Evolutionary conservation across 2,888 invertebrate genomes (phyloP).

Genomic region (Drosophila phalerata): DNA sequence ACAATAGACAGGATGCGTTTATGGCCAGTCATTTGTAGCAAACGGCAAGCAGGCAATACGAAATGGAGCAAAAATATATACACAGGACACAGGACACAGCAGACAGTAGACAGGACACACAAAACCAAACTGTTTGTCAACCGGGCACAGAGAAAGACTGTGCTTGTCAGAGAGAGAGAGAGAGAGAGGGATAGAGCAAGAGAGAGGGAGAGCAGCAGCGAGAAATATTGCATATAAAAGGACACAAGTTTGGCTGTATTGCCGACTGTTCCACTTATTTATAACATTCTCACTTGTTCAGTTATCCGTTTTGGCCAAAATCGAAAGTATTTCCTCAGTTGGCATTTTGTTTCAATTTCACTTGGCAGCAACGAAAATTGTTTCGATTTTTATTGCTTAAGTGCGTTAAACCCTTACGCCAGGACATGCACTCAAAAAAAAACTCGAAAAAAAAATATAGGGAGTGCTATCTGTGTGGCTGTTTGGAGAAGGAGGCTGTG

Average conservation of each 20-base stretch:
- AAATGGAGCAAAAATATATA: slow-evolving; percentile 24
- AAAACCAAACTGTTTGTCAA: slow-evolving; percentile 72
- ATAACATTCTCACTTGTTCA: slow-evolving; percentile 76
- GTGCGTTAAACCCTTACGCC: slow-evolving; percentile 79
- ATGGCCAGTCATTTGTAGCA: slow-evolving; percentile 75
- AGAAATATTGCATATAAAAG: slow-evolving; percentile 63
- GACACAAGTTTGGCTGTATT: slow-evolving; percentile 50
- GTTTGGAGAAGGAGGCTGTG: slow-evolving; percentile 13
- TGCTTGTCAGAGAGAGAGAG: background rate
- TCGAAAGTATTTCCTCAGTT: slow-evolving; percentile 68
- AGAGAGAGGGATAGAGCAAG: background rate
- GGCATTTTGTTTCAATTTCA: slow-evolving; percentile 78
- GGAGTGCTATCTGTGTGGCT: slow-evolving; percentile 5
- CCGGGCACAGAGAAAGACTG: slow-evolving; percentile 13
- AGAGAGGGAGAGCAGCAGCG: slow-evolving; percentile 2
- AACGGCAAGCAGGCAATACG: slow-evolving; percentile 40
- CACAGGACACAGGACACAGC: slow-evolving; percentile 16
- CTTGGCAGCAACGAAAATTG: slow-evolving; percentile 76
- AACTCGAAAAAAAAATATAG: slow-evolving; percentile 2
- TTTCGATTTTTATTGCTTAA: slow-evolving; percentile 82
- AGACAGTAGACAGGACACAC: slow-evolving; percentile 28
- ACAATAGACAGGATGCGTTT: slow-evolving; percentile 80
- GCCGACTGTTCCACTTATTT: slow-evolving; percentile 70
- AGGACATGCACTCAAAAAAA: slow-evolving; percentile 51
- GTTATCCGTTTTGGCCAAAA: slow-evolving; percentile 54